Conservation (phyloP, 1,140 invertebrate genomes). For the Schlechtendalia chinensis region DNA sequence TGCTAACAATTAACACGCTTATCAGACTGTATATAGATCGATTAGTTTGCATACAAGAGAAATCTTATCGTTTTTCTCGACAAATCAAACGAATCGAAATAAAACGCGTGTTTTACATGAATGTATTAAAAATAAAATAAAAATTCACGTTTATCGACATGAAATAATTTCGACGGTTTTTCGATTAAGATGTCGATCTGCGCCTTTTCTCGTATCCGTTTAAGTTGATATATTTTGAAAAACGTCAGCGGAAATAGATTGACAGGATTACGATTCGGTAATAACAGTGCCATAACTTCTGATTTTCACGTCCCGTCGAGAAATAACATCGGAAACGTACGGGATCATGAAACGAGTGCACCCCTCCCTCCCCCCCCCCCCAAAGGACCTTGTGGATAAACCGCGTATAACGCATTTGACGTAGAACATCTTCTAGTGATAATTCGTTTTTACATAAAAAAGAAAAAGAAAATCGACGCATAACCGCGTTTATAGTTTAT, state of each 20-base stretch:
- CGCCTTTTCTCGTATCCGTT: no score
- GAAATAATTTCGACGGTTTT: no score
- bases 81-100: background rate
- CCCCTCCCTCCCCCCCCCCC: no score
- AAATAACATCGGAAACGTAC: background rate
- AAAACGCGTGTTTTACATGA: background rate
- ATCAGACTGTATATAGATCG: background rate
- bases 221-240: background rate
- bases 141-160: no score
- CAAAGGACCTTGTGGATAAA: no score
- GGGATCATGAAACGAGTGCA: no score
- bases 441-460: no score
- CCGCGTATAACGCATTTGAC: no score
- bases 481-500: background rate
- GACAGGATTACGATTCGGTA: background rate
- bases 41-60: background rate
- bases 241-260: background rate
- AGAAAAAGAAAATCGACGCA: no score
- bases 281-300: constrained; percentile 14
- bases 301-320: background rate
- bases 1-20: background rate
- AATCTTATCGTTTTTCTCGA: background rate
- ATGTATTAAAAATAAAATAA: background rate
- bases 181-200: no score
- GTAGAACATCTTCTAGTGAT: no score